Evolutionary conservation across 2,888 invertebrate species (phyloP), one percentile per base, ranked within the genome.

Genomic region (Cyclophora punctaria): DNA sequence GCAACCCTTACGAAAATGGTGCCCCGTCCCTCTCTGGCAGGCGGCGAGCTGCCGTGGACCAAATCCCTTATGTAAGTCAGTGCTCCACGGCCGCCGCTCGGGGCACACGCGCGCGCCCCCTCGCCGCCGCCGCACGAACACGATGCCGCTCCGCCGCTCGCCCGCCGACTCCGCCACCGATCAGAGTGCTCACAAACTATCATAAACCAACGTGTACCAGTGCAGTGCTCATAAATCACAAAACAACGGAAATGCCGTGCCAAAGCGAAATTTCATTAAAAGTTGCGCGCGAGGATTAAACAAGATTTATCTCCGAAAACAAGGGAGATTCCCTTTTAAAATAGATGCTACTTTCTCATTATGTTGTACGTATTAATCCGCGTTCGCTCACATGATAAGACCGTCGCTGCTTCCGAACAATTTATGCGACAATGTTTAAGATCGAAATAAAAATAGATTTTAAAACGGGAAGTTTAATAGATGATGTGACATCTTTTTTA

Each of bases 51-150:
- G 78, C 80, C 76, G 78, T 75, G 73, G 78, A 78, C 72, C 69
- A 68, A 76, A 73, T 83, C 82, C 87, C 88, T 87, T 87, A 88
- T 84, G 83, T 88, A 87, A 87, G 86, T 75, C 83, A 88, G 88
- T 87, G 77, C 80, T 80, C 65, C 61, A 61, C 60, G 66, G 58
- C 62, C 56, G 59, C 60, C 68, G 64, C 51, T 48, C 40, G 41
- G 69, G 52, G 47, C 61, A 69, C 79, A 67, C 80, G 84, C 65
- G 71, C 66, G 68, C 66, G 62, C 60, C 58, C 51, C 58, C 55
- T 54, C 48, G 56, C 48, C 51, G 66, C 59, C 50, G 53, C 59
- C 57, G 54, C 52, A 63, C 73, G 73, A 73, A 73, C 20, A 20
- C 20, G 70, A 80, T 78, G 80, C 70, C 80, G 78, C 73, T 56